Percentiles rank a stretch among this genome's conserved stretches.
phyloP scores from a whole-genome alignment of 2,113 vertebrate genomes.

The Poeciliopsis turrubarensis region DNA sequence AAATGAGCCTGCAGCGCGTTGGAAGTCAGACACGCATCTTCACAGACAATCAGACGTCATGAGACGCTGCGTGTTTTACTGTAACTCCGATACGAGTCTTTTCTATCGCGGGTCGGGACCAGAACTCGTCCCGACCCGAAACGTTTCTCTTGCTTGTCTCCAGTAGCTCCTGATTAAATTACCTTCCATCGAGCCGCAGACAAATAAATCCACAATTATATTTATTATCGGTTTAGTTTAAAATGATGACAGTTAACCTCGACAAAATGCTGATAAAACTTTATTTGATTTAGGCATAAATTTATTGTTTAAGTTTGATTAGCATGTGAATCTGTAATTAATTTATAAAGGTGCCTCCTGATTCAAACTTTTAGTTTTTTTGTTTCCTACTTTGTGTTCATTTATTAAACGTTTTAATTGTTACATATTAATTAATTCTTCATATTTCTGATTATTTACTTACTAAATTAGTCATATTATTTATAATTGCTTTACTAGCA shows the following conservation, averaged over 20 bases:
- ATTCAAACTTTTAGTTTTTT: not conserved
- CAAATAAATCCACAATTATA: not conserved
- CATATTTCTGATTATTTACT: not conserved
- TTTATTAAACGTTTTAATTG: not conserved
- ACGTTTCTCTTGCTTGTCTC: slow-evolving; percentile 1
- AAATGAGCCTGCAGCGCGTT: slow-evolving; percentile 6
- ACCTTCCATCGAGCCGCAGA: not conserved
- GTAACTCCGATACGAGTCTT: slow-evolving; percentile 5
- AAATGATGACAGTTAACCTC: not conserved
- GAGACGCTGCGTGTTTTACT: not conserved
- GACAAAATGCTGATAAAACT: too few relatives aligned
- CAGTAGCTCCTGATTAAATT: not conserved
- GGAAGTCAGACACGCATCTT: slow-evolving; percentile 20
- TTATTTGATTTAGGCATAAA: not conserved
- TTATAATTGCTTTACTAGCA: not conserved
- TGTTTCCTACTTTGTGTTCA: not conserved
- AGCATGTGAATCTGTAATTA: not conserved
- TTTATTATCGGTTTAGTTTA: not conserved
- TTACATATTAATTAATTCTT: not conserved
- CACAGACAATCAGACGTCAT: slow-evolving; percentile 13
- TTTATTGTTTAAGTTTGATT: not conserved
- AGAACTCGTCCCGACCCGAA: not conserved
- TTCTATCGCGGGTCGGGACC: not conserved
- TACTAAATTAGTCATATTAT: too few relatives aligned
- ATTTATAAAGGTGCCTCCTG: too few relatives aligned